A percentile compares a stretch with the other conserved stretches of the same genome.
Evolutionary conservation across 2,888 invertebrate species (phyloP).

Genomic region (Pecten maximus): DNA sequence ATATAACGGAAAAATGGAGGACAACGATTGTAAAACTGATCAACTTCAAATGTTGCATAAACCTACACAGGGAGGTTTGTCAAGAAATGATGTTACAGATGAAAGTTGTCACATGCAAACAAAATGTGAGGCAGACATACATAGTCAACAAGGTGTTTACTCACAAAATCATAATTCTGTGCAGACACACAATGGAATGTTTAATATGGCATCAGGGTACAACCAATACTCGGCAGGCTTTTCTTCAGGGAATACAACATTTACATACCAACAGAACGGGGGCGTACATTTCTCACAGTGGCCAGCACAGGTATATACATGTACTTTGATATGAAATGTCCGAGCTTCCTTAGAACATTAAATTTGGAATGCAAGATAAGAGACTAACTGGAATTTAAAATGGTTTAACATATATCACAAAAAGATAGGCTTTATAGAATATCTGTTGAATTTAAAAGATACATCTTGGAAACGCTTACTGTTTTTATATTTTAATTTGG

Average conservation of each 20-base stretch:
- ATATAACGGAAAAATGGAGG: not conserved
- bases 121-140: not conserved
- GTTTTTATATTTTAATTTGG: too few species aligned
- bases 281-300: not conserved
- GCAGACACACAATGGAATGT: not conserved
- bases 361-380: too few species aligned
- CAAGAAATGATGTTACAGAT: not conserved
- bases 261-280: slow-evolving; percentile 15
- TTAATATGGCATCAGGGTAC: not conserved
- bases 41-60: not conserved
- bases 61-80: not conserved
- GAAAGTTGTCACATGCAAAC: not conserved
- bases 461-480: too few species aligned
- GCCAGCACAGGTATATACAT: not conserved
- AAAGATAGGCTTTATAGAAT: too few species aligned
- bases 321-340: too few species aligned
- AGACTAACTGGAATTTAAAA: too few species aligned
- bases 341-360: too few species aligned
- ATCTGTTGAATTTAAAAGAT: too few species aligned
- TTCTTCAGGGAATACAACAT: not conserved
- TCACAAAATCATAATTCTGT: not conserved
- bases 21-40: not conserved
- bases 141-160: not conserved
- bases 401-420: too few species aligned
- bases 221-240: not conserved